Conservation (phyloP, 2,113 vertebrate species). For the Azemiops feae region DNA sequence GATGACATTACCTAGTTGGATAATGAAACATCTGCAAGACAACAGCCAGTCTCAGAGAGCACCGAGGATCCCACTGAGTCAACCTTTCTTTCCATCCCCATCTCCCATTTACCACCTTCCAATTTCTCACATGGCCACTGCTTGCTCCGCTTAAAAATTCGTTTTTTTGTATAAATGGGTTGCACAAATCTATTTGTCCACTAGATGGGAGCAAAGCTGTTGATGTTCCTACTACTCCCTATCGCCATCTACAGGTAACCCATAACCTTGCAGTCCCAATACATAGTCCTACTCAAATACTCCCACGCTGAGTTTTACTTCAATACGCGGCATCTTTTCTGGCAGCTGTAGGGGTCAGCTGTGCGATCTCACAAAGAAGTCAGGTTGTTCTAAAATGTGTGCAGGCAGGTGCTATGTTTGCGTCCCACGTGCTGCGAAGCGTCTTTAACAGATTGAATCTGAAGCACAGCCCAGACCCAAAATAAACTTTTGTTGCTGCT, state of each 20-base stretch:
- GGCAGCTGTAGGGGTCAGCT: background rate
- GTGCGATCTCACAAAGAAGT: background rate
- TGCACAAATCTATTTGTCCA: background rate
- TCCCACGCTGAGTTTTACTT: background rate
- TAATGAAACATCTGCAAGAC: background rate
- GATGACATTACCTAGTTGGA: background rate
- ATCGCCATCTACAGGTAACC: background rate
- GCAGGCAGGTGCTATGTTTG: background rate
- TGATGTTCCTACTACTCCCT: background rate
- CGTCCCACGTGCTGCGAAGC: background rate
- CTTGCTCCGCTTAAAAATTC: background rate
- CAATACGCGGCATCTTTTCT: background rate
- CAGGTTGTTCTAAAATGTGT: background rate
- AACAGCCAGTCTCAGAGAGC: background rate
- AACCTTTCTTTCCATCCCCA: background rate
- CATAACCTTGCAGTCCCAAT: background rate
- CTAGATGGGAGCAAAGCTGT: background rate
- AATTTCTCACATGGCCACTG: background rate
- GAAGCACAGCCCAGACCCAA: background rate
- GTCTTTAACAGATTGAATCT: background rate
- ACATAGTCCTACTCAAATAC: background rate
- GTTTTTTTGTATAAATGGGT: background rate
- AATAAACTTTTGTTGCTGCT: background rate
- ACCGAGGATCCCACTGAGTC: background rate
- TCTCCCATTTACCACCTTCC: background rate